Conservation (phyloP, 2,113 vertebrate genomes). For the Dipodomys stephensi region DNA sequence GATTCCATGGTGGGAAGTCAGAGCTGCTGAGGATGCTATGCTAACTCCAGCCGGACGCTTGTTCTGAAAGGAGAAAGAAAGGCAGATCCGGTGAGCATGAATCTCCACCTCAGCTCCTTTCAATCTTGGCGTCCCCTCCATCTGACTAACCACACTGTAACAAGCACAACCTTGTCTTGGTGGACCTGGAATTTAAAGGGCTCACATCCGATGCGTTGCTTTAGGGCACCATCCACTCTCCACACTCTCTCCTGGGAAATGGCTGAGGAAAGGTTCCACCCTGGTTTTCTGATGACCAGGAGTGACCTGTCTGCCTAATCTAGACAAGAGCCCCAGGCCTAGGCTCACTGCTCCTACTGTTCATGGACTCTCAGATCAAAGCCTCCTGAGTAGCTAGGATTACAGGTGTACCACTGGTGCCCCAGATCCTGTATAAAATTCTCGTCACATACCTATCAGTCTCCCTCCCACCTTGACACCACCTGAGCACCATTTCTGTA, state of each 20-base stretch:
- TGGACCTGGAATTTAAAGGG: neutral
- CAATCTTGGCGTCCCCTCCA: neutral
- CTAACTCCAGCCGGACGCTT: constrained; percentile 90
- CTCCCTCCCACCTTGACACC: neutral
- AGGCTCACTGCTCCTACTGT: too few relatives aligned
- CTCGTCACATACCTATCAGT: neutral
- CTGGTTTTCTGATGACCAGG: neutral
- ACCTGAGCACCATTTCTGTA: neutral
- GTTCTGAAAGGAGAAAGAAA: constrained; percentile 88
- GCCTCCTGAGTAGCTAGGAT: too few relatives aligned
- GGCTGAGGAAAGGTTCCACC: neutral
- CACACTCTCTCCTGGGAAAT: neutral
- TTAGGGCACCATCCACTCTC: neutral
- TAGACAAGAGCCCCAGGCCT: neutral
- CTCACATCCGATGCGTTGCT: too few relatives aligned
- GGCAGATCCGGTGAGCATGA: neutral
- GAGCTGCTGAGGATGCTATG: constrained; percentile 86
- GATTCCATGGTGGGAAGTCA: constrained; percentile 97
- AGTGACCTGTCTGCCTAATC: neutral
- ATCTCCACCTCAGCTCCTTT: neutral
- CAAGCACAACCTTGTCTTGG: neutral
- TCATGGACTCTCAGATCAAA: too few relatives aligned
- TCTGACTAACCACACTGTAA: neutral
- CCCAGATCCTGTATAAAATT: neutral
- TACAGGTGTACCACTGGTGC: too few relatives aligned